Evolutionary conservation across 1,140 invertebrate species (phyloP).

Genomic region (Zaprionus taronus): DNA sequence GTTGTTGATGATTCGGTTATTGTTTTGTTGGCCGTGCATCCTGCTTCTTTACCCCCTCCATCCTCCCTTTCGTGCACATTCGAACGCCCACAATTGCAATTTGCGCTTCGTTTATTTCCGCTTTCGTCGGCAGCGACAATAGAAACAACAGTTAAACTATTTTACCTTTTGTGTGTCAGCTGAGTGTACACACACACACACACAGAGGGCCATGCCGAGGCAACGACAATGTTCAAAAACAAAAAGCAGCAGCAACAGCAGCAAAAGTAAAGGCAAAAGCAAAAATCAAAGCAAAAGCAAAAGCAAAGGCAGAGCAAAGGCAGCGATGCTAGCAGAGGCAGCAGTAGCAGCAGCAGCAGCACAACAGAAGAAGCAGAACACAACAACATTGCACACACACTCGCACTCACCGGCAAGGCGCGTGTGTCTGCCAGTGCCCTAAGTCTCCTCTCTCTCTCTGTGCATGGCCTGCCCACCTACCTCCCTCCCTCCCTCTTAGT

Average conservation of each 20-base stretch:
- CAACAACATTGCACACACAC: conserved; percentile 18
- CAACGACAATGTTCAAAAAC: conserved; percentile 26
- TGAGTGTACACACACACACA: conserved; percentile 19
- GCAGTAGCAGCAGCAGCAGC: conserved; percentile 18
- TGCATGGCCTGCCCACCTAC: background rate
- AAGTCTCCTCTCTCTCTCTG: conserved; percentile 6
- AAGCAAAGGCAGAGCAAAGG: background rate
- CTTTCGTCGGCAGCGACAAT: conserved; percentile 30
- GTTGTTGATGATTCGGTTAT: conserved; percentile 6
- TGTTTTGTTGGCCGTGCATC: conserved; percentile 10
- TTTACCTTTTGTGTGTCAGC: conserved; percentile 18
- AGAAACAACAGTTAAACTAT: conserved; percentile 40
- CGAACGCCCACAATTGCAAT: conserved; percentile 28
- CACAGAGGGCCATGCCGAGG: conserved; percentile 28
- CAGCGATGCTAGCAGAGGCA: conserved; percentile 15
- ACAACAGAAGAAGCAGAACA: conserved; percentile 13
- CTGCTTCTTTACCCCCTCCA: background rate
- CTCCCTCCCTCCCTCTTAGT: background rate
- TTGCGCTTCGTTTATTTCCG: conserved; percentile 41
- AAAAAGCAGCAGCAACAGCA: conserved; percentile 5
- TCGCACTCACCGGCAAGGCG: conserved; percentile 26
- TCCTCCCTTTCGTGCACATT: conserved; percentile 1
- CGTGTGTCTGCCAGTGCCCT: conserved; percentile 16
- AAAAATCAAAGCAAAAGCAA: conserved; percentile 17
- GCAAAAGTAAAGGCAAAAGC: conserved; percentile 12